Evolutionary conservation across 1,140 invertebrate genomes (phyloP).

Genomic region (Semibalanus balanoides): DNA sequence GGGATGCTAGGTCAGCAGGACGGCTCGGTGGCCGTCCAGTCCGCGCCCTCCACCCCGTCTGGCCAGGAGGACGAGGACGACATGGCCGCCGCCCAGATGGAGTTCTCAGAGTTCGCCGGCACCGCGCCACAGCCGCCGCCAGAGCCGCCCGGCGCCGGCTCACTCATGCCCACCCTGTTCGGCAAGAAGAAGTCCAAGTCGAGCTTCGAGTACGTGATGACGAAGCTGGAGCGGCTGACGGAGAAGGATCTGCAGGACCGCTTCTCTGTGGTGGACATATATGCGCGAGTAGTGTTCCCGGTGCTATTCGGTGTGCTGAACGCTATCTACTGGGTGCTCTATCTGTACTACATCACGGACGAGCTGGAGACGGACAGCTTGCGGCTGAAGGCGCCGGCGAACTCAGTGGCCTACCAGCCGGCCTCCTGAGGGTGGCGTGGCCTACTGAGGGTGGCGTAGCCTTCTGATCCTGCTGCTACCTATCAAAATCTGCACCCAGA

Average conservation of each 20-base stretch:
- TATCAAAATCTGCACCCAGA: no score
- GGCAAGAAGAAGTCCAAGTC: background rate
- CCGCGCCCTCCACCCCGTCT: background rate
- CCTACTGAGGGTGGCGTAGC: no score
- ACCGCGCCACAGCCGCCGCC: slow-evolving; percentile 15
- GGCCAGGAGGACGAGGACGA: slow-evolving; percentile 10
- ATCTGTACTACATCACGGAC: slow-evolving; percentile 28
- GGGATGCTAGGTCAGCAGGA: slow-evolving; percentile 8
- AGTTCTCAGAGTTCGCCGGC: slow-evolving; percentile 17
- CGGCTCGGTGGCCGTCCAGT: slow-evolving; percentile 5
- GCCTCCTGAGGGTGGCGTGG: background rate
- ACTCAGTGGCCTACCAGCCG: background rate
- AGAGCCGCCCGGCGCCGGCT: slow-evolving; percentile 17
- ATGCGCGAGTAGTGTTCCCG: slow-evolving; percentile 36
- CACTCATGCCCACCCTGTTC: slow-evolving; percentile 21
- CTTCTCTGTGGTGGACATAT: slow-evolving; percentile 37
- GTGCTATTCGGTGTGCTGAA: slow-evolving; percentile 35
- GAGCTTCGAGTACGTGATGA: background rate
- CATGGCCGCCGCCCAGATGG: slow-evolving; percentile 15
- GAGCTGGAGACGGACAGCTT: slow-evolving; percentile 17
- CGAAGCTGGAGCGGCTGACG: slow-evolving; percentile 17
- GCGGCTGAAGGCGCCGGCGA: background rate
- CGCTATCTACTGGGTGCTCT: slow-evolving; percentile 38
- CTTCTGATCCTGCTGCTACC: no score
- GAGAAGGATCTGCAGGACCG: slow-evolving; percentile 22